phyloP scores from a whole-genome alignment of 2,797 vertebrate species.

The Cheirogaleus major region DNA sequence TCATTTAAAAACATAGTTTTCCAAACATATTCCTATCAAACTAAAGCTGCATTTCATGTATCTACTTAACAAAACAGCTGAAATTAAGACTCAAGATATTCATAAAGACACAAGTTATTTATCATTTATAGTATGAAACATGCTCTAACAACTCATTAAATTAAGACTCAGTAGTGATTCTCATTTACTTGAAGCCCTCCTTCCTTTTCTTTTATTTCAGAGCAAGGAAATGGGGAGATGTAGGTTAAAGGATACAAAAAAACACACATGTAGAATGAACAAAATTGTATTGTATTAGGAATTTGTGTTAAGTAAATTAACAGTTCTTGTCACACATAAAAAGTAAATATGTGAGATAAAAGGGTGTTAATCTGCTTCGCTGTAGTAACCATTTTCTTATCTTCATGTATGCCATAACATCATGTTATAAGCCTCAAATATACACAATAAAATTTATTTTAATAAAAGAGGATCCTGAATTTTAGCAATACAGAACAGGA shows the following conservation, averaged over 20 bases:
- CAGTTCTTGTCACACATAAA: neutral
- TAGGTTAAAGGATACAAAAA: neutral
- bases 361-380: neutral
- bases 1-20: neutral
- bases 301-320: neutral
- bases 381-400: neutral
- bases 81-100: neutral
- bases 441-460: neutral
- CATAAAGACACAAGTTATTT: neutral
- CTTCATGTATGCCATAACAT: neutral
- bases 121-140: neutral
- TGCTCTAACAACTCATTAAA: neutral
- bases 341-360: neutral
- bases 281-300: neutral
- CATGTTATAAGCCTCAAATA: neutral
- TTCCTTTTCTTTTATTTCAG: neutral
- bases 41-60: neutral
- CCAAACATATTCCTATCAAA: constrained; percentile 44
- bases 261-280: neutral
- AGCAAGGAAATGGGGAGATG: neutral
- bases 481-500: neutral
- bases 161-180: neutral
- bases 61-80: neutral
- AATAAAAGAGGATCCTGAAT: neutral
- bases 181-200: neutral